A percentile compares a stretch with the other conserved stretches of the same genome.
phyloP scores from a whole-genome alignment of 2,888 invertebrate species.

The Xanthorhoe spadicearia region DNA sequence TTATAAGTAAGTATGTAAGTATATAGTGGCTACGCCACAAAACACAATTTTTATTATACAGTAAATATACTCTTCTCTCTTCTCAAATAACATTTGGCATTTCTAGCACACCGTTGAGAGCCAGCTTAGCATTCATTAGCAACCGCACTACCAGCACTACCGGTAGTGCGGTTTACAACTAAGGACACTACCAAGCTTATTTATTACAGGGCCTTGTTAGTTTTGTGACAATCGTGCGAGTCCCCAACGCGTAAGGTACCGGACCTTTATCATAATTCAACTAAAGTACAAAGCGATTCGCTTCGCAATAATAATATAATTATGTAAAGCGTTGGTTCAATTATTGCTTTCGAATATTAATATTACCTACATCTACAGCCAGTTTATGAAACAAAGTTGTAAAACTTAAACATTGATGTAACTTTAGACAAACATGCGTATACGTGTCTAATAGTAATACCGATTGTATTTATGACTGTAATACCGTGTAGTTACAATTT shows the following conservation, averaged over 20 bases:
- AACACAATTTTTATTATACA: slow-evolving; percentile 49
- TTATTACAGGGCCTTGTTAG: slow-evolving; percentile 34
- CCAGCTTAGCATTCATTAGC: too few relatives aligned
- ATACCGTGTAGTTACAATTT: background rate
- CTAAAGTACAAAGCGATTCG: slow-evolving; percentile 29
- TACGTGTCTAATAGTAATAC: too few relatives aligned
- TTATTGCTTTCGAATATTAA: slow-evolving; percentile 12
- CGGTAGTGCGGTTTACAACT: too few relatives aligned
- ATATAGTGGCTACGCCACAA: too few relatives aligned
- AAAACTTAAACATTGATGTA: background rate
- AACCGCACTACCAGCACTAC: too few relatives aligned
- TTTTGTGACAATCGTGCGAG: slow-evolving; percentile 34
- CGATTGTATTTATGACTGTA: background rate
- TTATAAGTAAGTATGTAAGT: too few relatives aligned
- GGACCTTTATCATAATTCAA: slow-evolving; percentile 6
- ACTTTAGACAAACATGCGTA: background rate
- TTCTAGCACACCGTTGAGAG: slow-evolving; percentile 69
- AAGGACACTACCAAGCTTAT: too few relatives aligned
- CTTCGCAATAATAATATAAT: too few relatives aligned
- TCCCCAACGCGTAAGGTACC: slow-evolving; percentile 2
- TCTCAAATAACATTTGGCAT: slow-evolving; percentile 64
- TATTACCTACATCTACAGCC: background rate
- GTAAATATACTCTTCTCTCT: slow-evolving; percentile 50
- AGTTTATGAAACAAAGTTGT: background rate
- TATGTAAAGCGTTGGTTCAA: background rate